Evolutionary conservation across 2,888 invertebrate species (phyloP).

Genomic region (Nomada lathburiana): DNA sequence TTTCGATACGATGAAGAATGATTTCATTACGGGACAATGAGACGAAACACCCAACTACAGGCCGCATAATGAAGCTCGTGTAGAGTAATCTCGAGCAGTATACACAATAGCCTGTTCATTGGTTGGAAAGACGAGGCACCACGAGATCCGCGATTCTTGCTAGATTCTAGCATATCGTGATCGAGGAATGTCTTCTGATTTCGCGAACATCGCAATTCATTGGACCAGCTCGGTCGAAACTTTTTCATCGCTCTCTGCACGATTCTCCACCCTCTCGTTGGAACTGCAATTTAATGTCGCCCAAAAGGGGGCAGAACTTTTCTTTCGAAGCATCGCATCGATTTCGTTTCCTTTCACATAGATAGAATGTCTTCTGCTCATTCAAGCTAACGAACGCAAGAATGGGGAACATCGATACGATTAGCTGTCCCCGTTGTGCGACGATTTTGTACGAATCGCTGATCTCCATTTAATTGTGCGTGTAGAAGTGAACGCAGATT

Average conservation of each 20-base stretch:
- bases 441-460: no score
- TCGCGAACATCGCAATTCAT: neutral
- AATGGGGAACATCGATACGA: conserved; percentile 18
- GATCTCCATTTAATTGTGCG: no score
- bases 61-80: neutral
- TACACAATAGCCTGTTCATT: neutral
- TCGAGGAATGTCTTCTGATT: conserved; percentile 1
- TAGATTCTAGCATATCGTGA: neutral
- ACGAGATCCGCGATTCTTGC: neutral
- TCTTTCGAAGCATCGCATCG: conserved; percentile 21
- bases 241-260: neutral
- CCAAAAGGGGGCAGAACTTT: conserved; percentile 35
- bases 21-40: neutral
- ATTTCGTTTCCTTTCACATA: conserved; percentile 20
- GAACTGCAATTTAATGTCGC: conserved; percentile 34
- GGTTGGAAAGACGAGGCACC: neutral
- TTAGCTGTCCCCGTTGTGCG: neutral
- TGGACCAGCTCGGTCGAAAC: neutral
- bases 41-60: neutral
- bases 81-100: conserved; percentile 1
- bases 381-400: neutral
- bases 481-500: no score
- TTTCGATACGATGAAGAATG: conserved; percentile 2
- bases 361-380: conserved; percentile 15
- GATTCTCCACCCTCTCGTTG: conserved; percentile 21